These are phyloP conservation scores for Centrocercus urophasianus DNA, from an alignment of 2,113 vertebrate species.

Conservation along the genomic window DNA sequence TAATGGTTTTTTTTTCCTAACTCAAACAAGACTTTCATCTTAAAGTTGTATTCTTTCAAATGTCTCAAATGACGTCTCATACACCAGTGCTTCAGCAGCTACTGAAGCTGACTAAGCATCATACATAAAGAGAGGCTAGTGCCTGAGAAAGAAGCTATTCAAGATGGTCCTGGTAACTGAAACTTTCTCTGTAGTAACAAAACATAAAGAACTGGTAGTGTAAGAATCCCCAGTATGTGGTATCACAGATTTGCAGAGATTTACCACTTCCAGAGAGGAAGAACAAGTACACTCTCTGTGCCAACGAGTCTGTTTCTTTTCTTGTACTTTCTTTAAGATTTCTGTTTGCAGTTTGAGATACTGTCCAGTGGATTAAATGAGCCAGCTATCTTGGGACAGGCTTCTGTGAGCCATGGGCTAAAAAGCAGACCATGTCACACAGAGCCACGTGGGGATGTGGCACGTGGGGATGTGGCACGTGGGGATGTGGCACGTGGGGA, in stretches of 20 bases:
- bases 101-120: not conserved
- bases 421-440: fast-evolving
- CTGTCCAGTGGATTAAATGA: not conserved
- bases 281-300: not conserved
- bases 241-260: not conserved
- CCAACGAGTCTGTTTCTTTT: not conserved
- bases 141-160: not conserved
- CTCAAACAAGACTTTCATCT: not conserved
- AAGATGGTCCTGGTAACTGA: not conserved
- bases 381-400: not conserved
- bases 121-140: fast-evolving
- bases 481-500: no score
- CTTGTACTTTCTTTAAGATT: not conserved
- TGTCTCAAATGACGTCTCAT: not conserved
- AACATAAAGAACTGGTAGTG: fast-evolving
- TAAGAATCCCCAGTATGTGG: not conserved
- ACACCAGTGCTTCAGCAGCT: not conserved
- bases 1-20: not conserved
- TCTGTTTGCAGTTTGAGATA: not conserved
- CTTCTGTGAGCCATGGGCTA: not conserved
- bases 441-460: not conserved
- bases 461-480: not conserved
- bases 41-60: not conserved
- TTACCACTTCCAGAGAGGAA: not conserved
- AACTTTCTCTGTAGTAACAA: not conserved